Percentiles rank a stretch among this genome's conserved stretches.
Evolutionary conservation across 2,113 vertebrate species (phyloP).

Genomic region (Siniperca knerii): DNA sequence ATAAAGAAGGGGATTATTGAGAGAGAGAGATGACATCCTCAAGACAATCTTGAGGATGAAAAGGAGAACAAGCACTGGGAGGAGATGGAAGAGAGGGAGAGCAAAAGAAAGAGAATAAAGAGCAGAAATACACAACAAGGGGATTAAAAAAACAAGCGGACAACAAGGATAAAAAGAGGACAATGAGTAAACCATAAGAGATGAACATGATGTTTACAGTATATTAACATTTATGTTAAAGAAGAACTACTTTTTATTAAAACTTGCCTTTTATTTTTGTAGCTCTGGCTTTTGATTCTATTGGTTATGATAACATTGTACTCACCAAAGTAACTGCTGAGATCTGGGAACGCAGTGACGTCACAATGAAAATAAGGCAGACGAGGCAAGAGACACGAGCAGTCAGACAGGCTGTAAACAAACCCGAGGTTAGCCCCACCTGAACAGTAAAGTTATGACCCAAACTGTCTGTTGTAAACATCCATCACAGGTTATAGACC

Average conservation of each 20-base stretch:
- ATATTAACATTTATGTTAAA: too few relatives aligned
- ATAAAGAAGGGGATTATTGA: not conserved
- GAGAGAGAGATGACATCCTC: not conserved
- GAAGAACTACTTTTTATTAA: too few relatives aligned
- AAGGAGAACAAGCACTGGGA: not conserved
- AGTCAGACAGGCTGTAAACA: too few relatives aligned
- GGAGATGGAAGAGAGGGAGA: not conserved
- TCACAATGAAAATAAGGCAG: too few relatives aligned
- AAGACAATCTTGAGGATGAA: conserved; percentile 1
- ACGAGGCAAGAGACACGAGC: too few relatives aligned
- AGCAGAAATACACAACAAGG: not conserved
- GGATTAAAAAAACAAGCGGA: not conserved
- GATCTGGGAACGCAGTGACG: too few relatives aligned
- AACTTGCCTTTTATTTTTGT: too few relatives aligned
- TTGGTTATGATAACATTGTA: too few relatives aligned
- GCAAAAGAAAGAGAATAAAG: not conserved
- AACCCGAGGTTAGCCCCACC: too few relatives aligned
- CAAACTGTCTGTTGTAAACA: not conserved
- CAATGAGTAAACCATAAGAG: not conserved
- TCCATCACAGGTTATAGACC: not conserved
- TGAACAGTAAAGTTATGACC: too few relatives aligned
- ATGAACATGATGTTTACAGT: not conserved
- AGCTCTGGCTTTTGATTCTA: too few relatives aligned
- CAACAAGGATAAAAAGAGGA: not conserved
- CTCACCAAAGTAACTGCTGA: too few relatives aligned